phyloP scores from a whole-genome alignment of 2,797 vertebrate genomes.

The Coregonus ussuriensis region DNA sequence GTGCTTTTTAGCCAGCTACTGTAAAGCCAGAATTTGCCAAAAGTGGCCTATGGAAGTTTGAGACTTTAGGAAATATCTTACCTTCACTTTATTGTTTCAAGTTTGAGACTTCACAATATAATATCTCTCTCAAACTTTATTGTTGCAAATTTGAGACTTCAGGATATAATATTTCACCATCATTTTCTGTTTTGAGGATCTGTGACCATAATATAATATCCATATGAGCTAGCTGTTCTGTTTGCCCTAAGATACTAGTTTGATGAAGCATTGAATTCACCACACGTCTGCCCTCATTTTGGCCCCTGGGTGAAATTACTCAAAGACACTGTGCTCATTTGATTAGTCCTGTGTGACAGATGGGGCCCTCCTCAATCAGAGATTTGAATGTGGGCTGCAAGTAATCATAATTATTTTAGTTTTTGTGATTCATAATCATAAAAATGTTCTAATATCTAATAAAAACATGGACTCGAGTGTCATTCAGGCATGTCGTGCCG shows the following conservation, averaged over 20 bases:
- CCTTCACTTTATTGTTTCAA: too few species aligned
- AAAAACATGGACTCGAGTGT: constrained; percentile 38
- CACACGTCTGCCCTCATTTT: constrained; percentile 14
- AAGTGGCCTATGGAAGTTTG: not conserved
- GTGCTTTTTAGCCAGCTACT: not conserved
- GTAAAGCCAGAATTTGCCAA: not conserved
- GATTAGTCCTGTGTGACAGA: constrained; percentile 63
- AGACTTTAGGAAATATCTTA: not conserved
- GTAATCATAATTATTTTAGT: constrained; percentile 47
- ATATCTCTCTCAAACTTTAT: too few species aligned
- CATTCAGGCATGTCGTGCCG: constrained; percentile 18
- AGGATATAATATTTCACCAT: too few species aligned
- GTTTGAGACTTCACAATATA: too few species aligned
- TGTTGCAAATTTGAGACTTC: too few species aligned
- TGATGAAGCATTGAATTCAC: not conserved
- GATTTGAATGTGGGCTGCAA: constrained; percentile 48
- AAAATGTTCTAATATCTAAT: constrained; percentile 16
- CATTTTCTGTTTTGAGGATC: not conserved
- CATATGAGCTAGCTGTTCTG: not conserved
- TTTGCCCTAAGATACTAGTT: not conserved
- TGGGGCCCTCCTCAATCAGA: constrained; percentile 52
- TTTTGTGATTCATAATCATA: constrained; percentile 41
- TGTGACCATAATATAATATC: not conserved
- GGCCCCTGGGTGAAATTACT: constrained; percentile 43
- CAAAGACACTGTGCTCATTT: constrained; percentile 57